These are phyloP conservation scores for Ichneumon xanthorius DNA, from an alignment of 2,888 invertebrate species.

Conservation along the genomic window DNA sequence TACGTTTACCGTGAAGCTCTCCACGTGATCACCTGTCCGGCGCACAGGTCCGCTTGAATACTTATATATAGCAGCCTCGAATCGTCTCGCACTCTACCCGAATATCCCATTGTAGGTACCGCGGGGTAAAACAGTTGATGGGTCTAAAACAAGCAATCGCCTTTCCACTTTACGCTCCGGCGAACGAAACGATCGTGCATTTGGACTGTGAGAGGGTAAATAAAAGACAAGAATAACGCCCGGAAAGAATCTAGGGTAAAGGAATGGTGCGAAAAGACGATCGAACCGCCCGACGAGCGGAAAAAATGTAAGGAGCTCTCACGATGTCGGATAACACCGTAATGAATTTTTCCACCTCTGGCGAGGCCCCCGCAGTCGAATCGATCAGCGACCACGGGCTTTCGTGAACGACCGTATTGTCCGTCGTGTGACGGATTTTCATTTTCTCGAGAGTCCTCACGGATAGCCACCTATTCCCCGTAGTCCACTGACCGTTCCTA, in stretches of 20 bases:
- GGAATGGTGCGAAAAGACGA: not conserved
- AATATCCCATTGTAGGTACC: not conserved
- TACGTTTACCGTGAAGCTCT: not conserved
- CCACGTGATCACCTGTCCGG: conserved; percentile 38
- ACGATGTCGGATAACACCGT: conserved; percentile 26
- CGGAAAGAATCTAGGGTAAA: not conserved
- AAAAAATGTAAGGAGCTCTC: not conserved
- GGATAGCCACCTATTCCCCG: not conserved
- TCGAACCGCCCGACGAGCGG: not conserved
- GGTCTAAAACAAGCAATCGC: conserved; percentile 25
- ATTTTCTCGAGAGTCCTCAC: conserved; percentile 1
- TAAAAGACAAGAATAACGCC: not conserved
- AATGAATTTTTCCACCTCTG: conserved; percentile 38
- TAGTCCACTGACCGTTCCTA: conserved; percentile 15
- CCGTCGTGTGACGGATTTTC: conserved; percentile 24
- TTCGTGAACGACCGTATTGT: not conserved
- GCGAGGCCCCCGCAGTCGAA: not conserved
- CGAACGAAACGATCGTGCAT: conserved; percentile 19
- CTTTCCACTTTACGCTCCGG: conserved; percentile 15
- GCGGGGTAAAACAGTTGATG: conserved; percentile 9
- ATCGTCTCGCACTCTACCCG: not conserved
- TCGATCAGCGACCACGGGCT: conserved; percentile 8
- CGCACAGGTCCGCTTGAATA: conserved; percentile 4
- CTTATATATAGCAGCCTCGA: not conserved
- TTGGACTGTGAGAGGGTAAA: not conserved